Evolutionary conservation across 2,888 invertebrate genomes (phyloP).

Genomic region (Torymus tubicola): DNA sequence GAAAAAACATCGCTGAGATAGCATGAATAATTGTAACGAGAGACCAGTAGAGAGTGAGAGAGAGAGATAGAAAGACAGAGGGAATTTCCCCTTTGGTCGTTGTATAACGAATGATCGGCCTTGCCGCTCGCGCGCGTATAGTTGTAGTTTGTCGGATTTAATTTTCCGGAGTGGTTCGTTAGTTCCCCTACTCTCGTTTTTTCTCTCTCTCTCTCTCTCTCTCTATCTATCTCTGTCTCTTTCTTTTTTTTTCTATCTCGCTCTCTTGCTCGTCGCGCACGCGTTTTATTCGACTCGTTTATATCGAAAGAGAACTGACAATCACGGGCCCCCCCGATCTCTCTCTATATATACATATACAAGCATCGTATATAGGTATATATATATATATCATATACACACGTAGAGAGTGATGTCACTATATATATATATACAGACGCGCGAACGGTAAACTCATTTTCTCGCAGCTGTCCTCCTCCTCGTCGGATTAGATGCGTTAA

Average conservation of each 20-base stretch:
- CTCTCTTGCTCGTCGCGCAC: not conserved
- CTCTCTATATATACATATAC: too few species aligned
- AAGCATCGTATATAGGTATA: too few species aligned
- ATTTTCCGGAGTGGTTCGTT: slow-evolving; percentile 52
- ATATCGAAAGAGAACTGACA: slow-evolving; percentile 35
- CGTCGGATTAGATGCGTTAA: slow-evolving; percentile 60
- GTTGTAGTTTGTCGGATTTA: slow-evolving; percentile 44
- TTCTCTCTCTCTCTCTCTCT: slow-evolving; percentile 29
- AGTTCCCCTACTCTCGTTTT: slow-evolving; percentile 46
- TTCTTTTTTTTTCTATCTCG: slow-evolving; percentile 47
- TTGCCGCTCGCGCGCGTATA: slow-evolving; percentile 1
- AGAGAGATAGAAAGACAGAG: too few species aligned
- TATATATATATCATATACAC: too few species aligned
- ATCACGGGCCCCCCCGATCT: slow-evolving; percentile 17
- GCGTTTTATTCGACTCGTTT: slow-evolving; percentile 30
- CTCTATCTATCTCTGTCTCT: slow-evolving; percentile 22
- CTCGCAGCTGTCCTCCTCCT: slow-evolving; percentile 47
- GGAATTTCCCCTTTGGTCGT: slow-evolving; percentile 21
- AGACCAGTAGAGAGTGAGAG: not conserved
- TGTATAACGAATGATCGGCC: slow-evolving; percentile 38
- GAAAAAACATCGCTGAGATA: slow-evolving; percentile 22
- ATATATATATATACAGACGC: not conserved
- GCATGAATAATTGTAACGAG: slow-evolving; percentile 22
- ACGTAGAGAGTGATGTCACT: too few species aligned
- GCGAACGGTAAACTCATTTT: slow-evolving; percentile 47